Evolutionary conservation across 1,140 invertebrate species (phyloP).

Genomic region (Drosophila neocordata): DNA sequence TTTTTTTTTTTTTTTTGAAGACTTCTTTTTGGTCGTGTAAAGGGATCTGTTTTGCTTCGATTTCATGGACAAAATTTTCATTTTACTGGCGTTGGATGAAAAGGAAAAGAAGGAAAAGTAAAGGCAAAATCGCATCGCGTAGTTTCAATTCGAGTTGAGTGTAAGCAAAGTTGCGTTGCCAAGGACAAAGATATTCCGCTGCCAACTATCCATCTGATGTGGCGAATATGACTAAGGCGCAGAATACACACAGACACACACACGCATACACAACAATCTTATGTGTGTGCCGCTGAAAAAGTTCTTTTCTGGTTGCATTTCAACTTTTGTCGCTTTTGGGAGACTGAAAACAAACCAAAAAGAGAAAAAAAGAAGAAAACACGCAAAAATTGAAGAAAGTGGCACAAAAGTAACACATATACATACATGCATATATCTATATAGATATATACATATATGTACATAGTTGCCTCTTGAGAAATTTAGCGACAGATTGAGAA

Average conservation of each 20-base stretch:
- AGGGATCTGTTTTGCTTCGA: not conserved
- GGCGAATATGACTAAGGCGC: not conserved
- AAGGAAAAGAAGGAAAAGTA: conserved; percentile 28
- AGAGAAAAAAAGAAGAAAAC: not conserved
- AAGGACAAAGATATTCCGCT: conserved; percentile 27
- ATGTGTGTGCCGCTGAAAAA: conserved; percentile 27
- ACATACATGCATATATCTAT: not conserved
- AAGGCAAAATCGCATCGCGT: conserved; percentile 51
- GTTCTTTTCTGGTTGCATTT: conserved; percentile 48
- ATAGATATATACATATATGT: not conserved
- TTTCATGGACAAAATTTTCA: not conserved
- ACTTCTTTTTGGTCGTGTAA: not conserved
- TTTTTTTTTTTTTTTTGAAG: not conserved
- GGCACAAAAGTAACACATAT: conserved; percentile 61
- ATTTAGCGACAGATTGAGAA: conserved; percentile 67
- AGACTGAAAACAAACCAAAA: conserved; percentile 3
- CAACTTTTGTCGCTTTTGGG: conserved; percentile 48
- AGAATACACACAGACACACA: not conserved
- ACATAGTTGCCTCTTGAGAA: conserved; percentile 59
- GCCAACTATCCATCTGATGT: conserved; percentile 1
- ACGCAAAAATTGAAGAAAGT: conserved; percentile 34
- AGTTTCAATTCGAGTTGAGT: conserved; percentile 45
- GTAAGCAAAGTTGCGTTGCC: conserved; percentile 57
- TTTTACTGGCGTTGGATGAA: not conserved
- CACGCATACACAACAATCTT: not conserved